These are phyloP conservation scores for Halocaridina rubra DNA, from an alignment of 2,888 invertebrate species.

Conservation along the genomic window DNA sequence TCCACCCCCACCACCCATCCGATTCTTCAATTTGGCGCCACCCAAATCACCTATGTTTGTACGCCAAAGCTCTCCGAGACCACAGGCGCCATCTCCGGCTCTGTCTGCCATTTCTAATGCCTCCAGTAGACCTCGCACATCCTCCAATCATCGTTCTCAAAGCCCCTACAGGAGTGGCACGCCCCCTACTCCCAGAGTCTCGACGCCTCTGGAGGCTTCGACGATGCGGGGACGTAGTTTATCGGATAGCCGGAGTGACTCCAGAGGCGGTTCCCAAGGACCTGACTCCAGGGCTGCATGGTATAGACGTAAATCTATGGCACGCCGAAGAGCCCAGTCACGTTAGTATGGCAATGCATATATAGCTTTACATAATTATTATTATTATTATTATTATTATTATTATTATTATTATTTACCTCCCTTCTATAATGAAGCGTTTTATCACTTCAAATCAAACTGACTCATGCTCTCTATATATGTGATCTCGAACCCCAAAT, in stretches of 20 bases:
- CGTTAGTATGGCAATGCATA: too few relatives aligned
- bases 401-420: too few relatives aligned
- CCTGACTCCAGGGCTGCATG: slow-evolving; percentile 38
- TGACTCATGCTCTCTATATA: too few relatives aligned
- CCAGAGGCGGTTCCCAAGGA: slow-evolving; percentile 1
- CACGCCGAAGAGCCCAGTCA: slow-evolving; percentile 22
- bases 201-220: slow-evolving; percentile 25
- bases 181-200: slow-evolving; percentile 10
- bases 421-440: too few relatives aligned
- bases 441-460: too few relatives aligned
- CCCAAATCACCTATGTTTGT: not conserved
- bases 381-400: too few relatives aligned
- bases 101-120: not conserved
- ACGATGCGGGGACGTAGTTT: slow-evolving; percentile 32
- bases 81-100: not conserved
- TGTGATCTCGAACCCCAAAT: too few relatives aligned
- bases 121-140: not conserved
- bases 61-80: not conserved
- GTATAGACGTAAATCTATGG: slow-evolving; percentile 36
- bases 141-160: slow-evolving; percentile 2
- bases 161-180: slow-evolving; percentile 22
- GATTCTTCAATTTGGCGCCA: slow-evolving; percentile 9
- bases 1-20: slow-evolving; percentile 14
- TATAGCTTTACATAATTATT: too few relatives aligned
- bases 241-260: slow-evolving; percentile 31